Evolutionary conservation across 2,888 invertebrate genomes (phyloP).

Genomic region (Quadroppia sp.): DNA sequence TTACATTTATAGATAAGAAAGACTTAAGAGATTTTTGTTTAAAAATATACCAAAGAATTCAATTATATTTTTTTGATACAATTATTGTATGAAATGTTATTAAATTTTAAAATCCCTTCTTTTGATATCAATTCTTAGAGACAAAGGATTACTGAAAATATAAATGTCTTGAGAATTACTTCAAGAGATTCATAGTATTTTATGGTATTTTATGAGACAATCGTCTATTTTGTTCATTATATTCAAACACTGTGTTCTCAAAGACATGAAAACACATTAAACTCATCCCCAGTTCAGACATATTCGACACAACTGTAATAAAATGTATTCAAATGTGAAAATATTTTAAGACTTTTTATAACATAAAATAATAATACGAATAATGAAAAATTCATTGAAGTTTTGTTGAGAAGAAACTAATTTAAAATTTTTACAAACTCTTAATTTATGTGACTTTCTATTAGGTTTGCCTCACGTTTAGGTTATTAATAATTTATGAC

Average conservation of each 20-base stretch:
- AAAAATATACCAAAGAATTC: too few species aligned
- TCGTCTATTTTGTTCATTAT: background rate
- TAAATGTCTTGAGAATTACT: background rate
- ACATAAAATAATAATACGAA: background rate
- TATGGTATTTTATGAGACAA: background rate
- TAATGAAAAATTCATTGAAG: background rate
- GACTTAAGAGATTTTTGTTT: too few species aligned
- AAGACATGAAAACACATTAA: background rate
- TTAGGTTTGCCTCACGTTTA: background rate
- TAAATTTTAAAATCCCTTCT: too few species aligned
- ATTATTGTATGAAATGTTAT: too few species aligned
- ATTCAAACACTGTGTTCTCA: background rate
- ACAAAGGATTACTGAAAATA: background rate
- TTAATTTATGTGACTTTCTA: background rate
- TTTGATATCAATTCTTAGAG: background rate
- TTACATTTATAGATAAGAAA: too few species aligned
- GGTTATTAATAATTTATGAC: slow-evolving; percentile 17
- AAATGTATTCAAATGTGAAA: background rate
- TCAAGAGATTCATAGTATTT: background rate
- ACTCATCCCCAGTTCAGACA: background rate
- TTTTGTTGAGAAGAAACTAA: background rate
- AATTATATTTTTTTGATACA: too few species aligned
- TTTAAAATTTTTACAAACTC: background rate
- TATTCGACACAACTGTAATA: background rate
- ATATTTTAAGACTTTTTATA: background rate